Evolutionary conservation across 2,888 invertebrate species (phyloP), one percentile per base, ranked within the genome.

Genomic region (Leptopterna dolabrata): DNA sequence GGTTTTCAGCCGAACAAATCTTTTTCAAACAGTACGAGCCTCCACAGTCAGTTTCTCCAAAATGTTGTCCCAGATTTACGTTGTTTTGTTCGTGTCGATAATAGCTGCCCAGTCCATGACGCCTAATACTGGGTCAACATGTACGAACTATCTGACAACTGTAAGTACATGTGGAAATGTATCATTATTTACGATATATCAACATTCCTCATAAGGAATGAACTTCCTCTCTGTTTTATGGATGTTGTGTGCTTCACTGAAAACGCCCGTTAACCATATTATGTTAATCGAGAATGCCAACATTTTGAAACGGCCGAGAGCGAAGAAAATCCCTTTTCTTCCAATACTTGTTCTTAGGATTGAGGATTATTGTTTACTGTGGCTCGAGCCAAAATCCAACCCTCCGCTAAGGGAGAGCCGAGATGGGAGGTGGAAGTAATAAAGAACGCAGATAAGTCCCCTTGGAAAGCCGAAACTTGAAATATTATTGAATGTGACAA

Each of bases 401-500:
- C 63, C 63, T 24, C 63, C 63, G 16, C 55, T 7, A n/a, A n/a
- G n/a, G 7, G 55, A 19, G 51, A 51, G n/a, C 14, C 51, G n/a
- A 51, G 51, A 51, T 51, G 51, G 63, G 24, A 63, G 63, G 27
- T 9, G 63, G 63, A 63, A 63, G 63, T 63, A 63, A 63, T 63
- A 63, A 63, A 63, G 63, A 27, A 63, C 63, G 63, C 63, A 63
- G 63, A 63, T 63, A 63, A 63, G 63, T 63, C 63, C 63, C 63
- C 63, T 24, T 63, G 63, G 63, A 63, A 63, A 63, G 63, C 63
- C 63, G 63, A 63, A 63, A 63, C 63, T 63, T 63, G 63, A 63
- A 63, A 63, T 63, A 63, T 63, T 63, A 63, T 63, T 63, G 63
- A 63, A 63, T 63, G 63, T 63, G 63, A 63, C 63, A 63, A 63